Conservation (phyloP, 2,113 vertebrate species). For the Erythrolamprus reginae region DNA sequence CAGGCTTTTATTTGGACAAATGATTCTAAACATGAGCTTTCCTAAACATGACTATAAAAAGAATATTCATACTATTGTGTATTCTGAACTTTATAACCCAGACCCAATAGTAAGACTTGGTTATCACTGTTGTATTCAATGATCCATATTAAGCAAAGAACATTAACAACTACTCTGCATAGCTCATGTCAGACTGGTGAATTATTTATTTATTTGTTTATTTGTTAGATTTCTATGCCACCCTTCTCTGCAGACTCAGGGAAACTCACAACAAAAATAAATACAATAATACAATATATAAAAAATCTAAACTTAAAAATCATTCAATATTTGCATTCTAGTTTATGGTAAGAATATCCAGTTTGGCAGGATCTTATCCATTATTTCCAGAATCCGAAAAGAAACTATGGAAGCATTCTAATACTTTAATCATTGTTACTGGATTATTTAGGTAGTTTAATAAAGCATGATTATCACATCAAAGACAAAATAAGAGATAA, state of each 20-base stretch:
- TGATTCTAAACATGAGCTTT: background rate
- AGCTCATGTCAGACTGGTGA: background rate
- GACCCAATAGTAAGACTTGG: background rate
- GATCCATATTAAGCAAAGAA: background rate
- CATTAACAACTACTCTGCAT: background rate
- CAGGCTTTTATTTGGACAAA: background rate
- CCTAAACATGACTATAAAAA: background rate
- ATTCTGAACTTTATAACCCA: background rate
- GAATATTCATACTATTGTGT: background rate
- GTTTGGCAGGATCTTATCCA: background rate
- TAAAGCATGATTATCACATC: slow-evolving; percentile 51
- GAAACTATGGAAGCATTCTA: slow-evolving; percentile 24
- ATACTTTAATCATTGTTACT: slow-evolving; percentile 27
- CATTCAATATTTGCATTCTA: background rate
- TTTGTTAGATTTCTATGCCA: too few species aligned
- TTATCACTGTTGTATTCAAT: background rate
- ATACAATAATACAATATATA: too few species aligned
- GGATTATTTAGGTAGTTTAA: slow-evolving; percentile 40
- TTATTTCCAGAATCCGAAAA: background rate
- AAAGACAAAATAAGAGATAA: slow-evolving; percentile 43
- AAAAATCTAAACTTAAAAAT: too few species aligned
- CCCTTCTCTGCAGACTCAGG: too few species aligned
- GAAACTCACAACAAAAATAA: too few species aligned
- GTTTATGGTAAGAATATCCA: background rate
- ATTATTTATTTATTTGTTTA: too few species aligned